Evolutionary conservation across 2,888 invertebrate species (phyloP), one percentile per base, ranked within the genome.

Genomic region (Eurytoma californica): DNA sequence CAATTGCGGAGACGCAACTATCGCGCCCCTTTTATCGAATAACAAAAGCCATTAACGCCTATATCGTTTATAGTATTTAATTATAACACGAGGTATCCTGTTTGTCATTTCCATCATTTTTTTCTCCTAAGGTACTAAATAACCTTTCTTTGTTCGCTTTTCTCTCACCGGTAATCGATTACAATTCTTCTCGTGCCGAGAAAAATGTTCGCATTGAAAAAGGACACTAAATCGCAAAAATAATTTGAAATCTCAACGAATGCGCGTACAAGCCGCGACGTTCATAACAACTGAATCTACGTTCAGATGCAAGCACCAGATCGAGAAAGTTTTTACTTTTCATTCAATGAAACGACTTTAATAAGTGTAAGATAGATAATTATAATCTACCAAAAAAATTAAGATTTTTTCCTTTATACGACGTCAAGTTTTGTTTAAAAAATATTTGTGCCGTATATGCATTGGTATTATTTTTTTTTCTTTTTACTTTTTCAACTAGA

Each of bases 381-480:
- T 66, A 2, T 66, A 2, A 4, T 39, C 20, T 67, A 74, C n/a
- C 13, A 13, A 13, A 30, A 51, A 66, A 69, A 16, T 47, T 2
- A 24, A 2, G 24, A 2, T 28, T 63, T 18, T 9, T 24, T 49
- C 12, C 9, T 16, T 49, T n/a, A 49, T 47, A 58, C 61, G 68
- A 61, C 16, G 12, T 61, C 20, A 47, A 51, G 30, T 55, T 51
- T 80, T 39, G 24, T 77, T 82, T 86, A 83, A 70, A 84, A 86
- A 86, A 85, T 86, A 85, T 85, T 86, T 85, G 86, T 86, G 86
- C 84, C 77, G 80, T 84, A 83, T 82, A 82, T 84, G 83, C 80
- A 84, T 82, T 84, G 82, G 82, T 83, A 79, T 85, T 83, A 75
- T 84, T 74, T 80, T 83, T 83, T 79, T 63, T 83, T 83, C 79